Base-by-base conservation (phyloP, 1,140 invertebrate genomes). In the Orussus abietinus region DNA sequence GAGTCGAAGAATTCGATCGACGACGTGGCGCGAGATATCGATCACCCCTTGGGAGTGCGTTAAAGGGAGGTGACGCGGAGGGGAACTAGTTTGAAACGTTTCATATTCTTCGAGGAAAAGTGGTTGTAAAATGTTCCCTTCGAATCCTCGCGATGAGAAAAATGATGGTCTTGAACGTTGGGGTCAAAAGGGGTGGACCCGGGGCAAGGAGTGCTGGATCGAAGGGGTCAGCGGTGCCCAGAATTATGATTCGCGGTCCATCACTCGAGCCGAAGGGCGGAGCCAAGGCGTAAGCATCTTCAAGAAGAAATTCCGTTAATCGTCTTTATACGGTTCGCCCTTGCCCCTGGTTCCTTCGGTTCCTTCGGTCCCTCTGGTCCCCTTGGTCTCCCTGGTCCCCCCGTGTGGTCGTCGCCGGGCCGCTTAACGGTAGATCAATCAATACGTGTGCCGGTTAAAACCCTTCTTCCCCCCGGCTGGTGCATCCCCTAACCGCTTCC, bases 361-460 rank as follows among this genome's bases (percentile, higher is more conserved):
- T 40, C 41, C 29, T 48, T 47, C 10, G 4, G 29, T 11, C 10
- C 20, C 13, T 40, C 38, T 6, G 17, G 20, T 18, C 25, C 20
- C 11, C 28, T 30, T 30, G 2, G 26, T 35, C 41, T n/a, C 18
- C 21, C 28, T 21, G 20, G 18, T 31, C 21, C 19, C 29, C 14
- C 26, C 22, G 20, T 15, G 7, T 14, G 40, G 30, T 7, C 34
- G 9, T 41, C 38, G 20, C 7, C n/a, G 10, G 13, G 10, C 32
- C 20, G 28, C 37, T 17, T 31, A 18, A 18, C 13, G 20, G 12
- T 62, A 59, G 53, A 66, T 67, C 62, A 67, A 66, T 68, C 66
- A 68, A 64, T 63, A 64, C 51, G 53, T 45, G 25, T 17, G 49
- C 51, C 52, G 51, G 45, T 59, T 59, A 46, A 54, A 52, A 43